These are phyloP conservation scores for Psilanteris sp. DNA, from an alignment of 1,140 invertebrate species.

Conservation along the genomic window DNA sequence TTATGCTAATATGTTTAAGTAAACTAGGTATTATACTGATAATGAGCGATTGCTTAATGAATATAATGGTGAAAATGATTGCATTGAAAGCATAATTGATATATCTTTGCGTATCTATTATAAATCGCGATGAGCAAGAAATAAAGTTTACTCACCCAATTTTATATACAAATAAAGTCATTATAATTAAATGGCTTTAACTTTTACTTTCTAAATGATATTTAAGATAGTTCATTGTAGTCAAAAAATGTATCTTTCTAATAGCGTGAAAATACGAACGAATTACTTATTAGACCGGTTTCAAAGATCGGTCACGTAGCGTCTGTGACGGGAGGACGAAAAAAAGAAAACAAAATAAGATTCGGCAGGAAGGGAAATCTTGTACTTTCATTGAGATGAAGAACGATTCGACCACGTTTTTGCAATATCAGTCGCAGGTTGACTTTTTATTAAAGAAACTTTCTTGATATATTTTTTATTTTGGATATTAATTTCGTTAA, in stretches of 20 bases:
- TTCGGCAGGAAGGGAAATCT: constrained; percentile 11
- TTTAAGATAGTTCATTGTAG: not conserved
- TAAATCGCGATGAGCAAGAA: not conserved
- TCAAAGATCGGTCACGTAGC: constrained; percentile 2
- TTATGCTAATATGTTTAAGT: constrained; percentile 3
- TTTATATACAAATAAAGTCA: too few relatives aligned
- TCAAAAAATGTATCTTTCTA: constrained; percentile 21
- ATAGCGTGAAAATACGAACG: constrained; percentile 22
- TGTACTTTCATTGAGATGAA: constrained; percentile 3
- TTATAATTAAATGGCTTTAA: not conserved
- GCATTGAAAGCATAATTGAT: not conserved
- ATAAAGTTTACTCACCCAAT: too few relatives aligned
- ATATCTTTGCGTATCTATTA: not conserved
- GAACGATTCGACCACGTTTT: not conserved
- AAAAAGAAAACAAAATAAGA: constrained; percentile 18
- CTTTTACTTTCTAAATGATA: not conserved
- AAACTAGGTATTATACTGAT: not conserved
- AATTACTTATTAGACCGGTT: constrained; percentile 21
- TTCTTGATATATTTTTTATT: too few relatives aligned
- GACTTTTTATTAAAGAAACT: too few relatives aligned
- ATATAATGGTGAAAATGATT: not conserved
- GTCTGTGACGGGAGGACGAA: constrained; percentile 2
- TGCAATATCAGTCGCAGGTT: too few relatives aligned
- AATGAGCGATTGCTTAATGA: constrained; percentile 3
- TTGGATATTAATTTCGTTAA: too few relatives aligned